Evolutionary conservation across 1,140 invertebrate genomes (phyloP).

Genomic region (Drosophila busckii): DNA sequence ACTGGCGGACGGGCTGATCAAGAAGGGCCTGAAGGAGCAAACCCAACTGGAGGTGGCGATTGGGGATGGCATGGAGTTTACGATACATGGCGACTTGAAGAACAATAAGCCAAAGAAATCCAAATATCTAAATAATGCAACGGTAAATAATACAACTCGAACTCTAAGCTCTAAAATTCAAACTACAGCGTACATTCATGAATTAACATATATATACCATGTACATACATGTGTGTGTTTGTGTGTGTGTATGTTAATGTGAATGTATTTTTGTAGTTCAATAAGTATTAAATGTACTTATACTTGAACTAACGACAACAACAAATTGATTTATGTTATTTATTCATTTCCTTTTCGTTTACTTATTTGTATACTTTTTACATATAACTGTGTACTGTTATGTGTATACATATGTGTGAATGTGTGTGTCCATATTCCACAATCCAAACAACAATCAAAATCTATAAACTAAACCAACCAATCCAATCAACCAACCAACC

Average conservation of each 20-base stretch:
- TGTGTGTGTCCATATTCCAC: conserved; percentile 63
- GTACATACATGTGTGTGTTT: not conserved
- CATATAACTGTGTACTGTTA: conserved; percentile 71
- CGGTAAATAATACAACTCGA: conserved; percentile 79
- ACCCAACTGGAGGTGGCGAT: conserved; percentile 93
- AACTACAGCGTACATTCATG: conserved; percentile 1
- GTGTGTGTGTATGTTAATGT: too few relatives aligned
- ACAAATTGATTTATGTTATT: conserved; percentile 66
- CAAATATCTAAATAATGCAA: conserved; percentile 86
- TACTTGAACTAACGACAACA: conserved; percentile 51
- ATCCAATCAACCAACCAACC: conserved; percentile 45
- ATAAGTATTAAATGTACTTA: too few relatives aligned
- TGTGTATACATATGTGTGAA: conserved; percentile 65
- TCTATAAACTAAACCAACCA: conserved; percentile 49
- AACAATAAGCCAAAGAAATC: conserved; percentile 86
- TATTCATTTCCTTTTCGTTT: conserved; percentile 67
- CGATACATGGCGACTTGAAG: conserved; percentile 90
- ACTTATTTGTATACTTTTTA: conserved; percentile 58
- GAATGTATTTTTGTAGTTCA: too few relatives aligned
- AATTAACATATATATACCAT: not conserved
- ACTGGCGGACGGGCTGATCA: conserved; percentile 90
- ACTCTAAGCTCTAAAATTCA: conserved; percentile 4
- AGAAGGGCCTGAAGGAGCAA: conserved; percentile 91
- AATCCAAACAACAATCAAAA: conserved; percentile 56
- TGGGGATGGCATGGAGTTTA: conserved; percentile 94